Conservation (phyloP, 1,140 invertebrate species). For the Solenopsis fugax region DNA sequence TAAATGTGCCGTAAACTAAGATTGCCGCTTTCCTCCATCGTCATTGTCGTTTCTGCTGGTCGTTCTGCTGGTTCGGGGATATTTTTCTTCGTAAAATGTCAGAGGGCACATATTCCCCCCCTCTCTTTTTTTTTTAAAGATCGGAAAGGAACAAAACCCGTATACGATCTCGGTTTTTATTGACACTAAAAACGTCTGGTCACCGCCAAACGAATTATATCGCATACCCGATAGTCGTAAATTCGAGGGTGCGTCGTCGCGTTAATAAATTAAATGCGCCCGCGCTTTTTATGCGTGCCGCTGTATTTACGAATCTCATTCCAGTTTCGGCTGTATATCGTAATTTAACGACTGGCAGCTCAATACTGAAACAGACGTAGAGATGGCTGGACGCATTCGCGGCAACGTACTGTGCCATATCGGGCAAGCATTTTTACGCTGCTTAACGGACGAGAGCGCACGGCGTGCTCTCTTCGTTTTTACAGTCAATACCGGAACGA, state of each 20-base stretch:
- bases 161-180: slow-evolving; percentile 45
- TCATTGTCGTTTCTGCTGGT: background rate
- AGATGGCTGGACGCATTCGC: background rate
- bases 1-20: slow-evolving; percentile 61
- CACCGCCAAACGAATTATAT: slow-evolving; percentile 42
- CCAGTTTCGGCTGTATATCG: background rate
- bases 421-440: background rate
- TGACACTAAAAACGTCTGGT: background rate
- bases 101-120: background rate
- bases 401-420: background rate
- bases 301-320: slow-evolving; percentile 30
- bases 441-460: background rate
- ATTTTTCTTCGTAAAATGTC: slow-evolving; percentile 62
- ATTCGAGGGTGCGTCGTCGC: background rate
- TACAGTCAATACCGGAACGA: background rate
- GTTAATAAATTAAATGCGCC: slow-evolving; percentile 27
- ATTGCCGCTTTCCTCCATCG: slow-evolving; percentile 44
- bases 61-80: background rate
- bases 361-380: background rate
- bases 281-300: slow-evolving; percentile 1
- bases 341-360: slow-evolving; percentile 31
- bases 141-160: background rate
- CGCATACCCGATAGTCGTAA: background rate
- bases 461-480: slow-evolving; percentile 1
- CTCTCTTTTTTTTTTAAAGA: slow-evolving; percentile 4